phyloP scores from a whole-genome alignment of 1,140 invertebrate genomes.

The Carposina sasakii region DNA sequence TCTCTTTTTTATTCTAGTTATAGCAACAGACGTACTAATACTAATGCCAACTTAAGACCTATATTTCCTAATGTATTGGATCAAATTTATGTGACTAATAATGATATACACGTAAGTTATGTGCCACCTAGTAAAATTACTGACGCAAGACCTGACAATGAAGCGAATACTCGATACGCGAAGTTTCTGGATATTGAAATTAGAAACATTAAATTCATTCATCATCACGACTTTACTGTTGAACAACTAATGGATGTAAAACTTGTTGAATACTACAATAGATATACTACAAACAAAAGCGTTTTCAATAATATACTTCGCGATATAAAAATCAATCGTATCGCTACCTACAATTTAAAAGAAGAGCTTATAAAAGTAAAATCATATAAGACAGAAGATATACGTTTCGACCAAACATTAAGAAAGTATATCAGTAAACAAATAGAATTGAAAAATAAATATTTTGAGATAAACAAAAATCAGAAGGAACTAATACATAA shows the following conservation, averaged over 20 bases:
- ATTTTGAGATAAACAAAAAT: conserved; percentile 30
- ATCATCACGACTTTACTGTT: conserved; percentile 48
- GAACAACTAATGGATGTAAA: conserved; percentile 44
- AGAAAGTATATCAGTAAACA: conserved; percentile 49
- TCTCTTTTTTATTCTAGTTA: too few species aligned
- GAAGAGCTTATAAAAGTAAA: conserved; percentile 43
- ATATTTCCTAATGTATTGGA: conserved; percentile 47
- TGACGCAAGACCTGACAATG: conserved; percentile 28
- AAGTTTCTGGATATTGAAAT: conserved; percentile 51
- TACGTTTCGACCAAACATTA: conserved; percentile 49
- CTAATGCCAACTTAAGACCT: conserved; percentile 37
- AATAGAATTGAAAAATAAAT: conserved; percentile 42
- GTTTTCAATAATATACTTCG: conserved; percentile 27
- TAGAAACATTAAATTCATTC: conserved; percentile 41
- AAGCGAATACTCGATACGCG: conserved; percentile 18
- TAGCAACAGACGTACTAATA: too few species aligned
- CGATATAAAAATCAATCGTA: conserved; percentile 44
- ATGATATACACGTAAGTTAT: conserved; percentile 35
- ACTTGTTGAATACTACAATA: conserved; percentile 32
- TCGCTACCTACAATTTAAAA: conserved; percentile 48
- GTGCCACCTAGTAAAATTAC: conserved; percentile 38
- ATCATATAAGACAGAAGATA: conserved; percentile 36
- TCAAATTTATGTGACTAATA: conserved; percentile 22
- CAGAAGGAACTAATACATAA: conserved; percentile 40
- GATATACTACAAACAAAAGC: conserved; percentile 30